Conservation (phyloP, 2,888 invertebrate species). For the Drosophila paramelanica region DNA sequence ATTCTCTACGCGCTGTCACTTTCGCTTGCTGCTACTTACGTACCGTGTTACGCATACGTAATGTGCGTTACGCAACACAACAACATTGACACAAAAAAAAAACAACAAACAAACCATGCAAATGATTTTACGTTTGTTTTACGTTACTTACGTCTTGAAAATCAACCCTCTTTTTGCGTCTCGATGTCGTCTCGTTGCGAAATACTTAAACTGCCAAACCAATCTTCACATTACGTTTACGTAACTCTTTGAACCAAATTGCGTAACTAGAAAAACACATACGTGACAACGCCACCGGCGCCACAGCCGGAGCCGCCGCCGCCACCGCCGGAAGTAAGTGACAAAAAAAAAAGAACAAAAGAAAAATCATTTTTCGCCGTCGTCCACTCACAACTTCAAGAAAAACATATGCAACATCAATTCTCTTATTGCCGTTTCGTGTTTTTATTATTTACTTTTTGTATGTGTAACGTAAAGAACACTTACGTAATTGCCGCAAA, state of each 20-base stretch:
- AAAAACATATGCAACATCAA: constrained; percentile 41
- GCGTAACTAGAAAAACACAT: constrained; percentile 74
- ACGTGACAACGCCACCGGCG: constrained; percentile 73
- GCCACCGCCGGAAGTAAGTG: constrained; percentile 77
- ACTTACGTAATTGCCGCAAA: constrained; percentile 64
- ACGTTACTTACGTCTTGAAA: constrained; percentile 26
- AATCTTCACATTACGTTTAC: constrained; percentile 52
- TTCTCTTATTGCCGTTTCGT: constrained; percentile 50
- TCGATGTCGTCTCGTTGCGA: constrained; percentile 47
- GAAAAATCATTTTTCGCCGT: constrained; percentile 11
- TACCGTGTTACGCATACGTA: constrained; percentile 50
- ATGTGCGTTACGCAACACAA: constrained; percentile 43
- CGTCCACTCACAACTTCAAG: constrained; percentile 29
- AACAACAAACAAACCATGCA: constrained; percentile 12
- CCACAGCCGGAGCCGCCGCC: constrained; percentile 70
- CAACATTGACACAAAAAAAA: constrained; percentile 36
- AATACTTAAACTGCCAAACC: constrained; percentile 29
- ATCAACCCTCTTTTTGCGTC: constrained; percentile 44
- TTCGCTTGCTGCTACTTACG: constrained; percentile 56
- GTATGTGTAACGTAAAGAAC: constrained; percentile 69
- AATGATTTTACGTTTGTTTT: constrained; percentile 40
- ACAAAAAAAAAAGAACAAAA: constrained; percentile 29
- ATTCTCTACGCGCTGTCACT: constrained; percentile 50
- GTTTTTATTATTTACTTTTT: constrained; percentile 49
- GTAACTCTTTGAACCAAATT: constrained; percentile 51